These are phyloP conservation scores for Pterostichus niger DNA, from an alignment of 2,888 invertebrate genomes.

Conservation along the genomic window DNA sequence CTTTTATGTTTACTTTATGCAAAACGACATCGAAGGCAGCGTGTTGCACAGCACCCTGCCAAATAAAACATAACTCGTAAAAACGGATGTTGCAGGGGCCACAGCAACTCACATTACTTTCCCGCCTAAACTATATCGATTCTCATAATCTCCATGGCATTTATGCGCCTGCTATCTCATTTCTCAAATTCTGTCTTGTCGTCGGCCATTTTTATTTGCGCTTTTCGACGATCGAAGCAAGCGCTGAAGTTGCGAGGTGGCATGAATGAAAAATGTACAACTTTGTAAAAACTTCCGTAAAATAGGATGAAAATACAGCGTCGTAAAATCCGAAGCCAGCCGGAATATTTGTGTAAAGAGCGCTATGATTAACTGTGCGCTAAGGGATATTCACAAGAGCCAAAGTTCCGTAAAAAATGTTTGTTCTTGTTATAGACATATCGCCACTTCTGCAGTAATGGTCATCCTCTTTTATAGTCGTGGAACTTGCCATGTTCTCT, in stretches of 20 bases:
- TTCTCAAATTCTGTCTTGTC: constrained; percentile 23
- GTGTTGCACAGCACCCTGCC: constrained; percentile 13
- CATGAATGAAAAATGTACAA: constrained; percentile 48
- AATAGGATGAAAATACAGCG: constrained; percentile 44
- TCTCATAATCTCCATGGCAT: constrained; percentile 46
- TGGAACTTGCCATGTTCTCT: no score
- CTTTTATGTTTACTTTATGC: constrained; percentile 63
- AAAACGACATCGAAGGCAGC: constrained; percentile 53
- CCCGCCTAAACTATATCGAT: constrained; percentile 47
- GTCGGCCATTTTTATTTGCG: no score
- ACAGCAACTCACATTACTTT: constrained; percentile 21
- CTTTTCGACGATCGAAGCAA: constrained; percentile 18
- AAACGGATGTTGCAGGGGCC: constrained; percentile 39
- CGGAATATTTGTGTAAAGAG: constrained; percentile 35
- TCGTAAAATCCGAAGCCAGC: constrained; percentile 18
- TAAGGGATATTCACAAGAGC: constrained; percentile 26
- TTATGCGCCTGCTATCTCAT: constrained; percentile 34
- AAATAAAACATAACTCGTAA: constrained; percentile 57
- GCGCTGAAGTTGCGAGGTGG: background rate
- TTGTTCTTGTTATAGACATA: constrained; percentile 53
- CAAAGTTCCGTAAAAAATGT: constrained; percentile 39
- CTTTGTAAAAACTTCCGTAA: constrained; percentile 44
- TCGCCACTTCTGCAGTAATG: constrained; percentile 37
- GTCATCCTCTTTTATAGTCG: background rate
- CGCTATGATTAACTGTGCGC: constrained; percentile 40